Conservation (phyloP, 2,888 invertebrate species). For the Eupithecia inturbata region DNA sequence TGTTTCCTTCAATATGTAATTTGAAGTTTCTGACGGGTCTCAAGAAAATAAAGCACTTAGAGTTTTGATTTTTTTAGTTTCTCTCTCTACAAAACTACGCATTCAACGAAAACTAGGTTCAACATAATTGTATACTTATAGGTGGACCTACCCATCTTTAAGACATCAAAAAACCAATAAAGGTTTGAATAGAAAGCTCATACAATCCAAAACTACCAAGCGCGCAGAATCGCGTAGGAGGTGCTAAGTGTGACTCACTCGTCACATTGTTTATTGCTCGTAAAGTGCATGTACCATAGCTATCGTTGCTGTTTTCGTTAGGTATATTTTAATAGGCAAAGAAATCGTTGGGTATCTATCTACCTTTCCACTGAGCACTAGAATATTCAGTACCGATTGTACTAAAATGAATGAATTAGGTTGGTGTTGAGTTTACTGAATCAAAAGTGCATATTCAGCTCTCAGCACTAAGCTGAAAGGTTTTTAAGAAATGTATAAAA, state of each 20-base stretch:
- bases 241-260: slow-evolving; percentile 44
- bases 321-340: not conserved
- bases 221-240: slow-evolving; percentile 32
- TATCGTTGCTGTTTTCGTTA: not conserved
- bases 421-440: not conserved
- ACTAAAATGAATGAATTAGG: not conserved
- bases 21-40: no score
- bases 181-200: slow-evolving; percentile 6
- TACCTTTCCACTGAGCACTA: not conserved
- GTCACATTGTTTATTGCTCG: slow-evolving; percentile 26
- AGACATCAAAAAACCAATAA: slow-evolving; percentile 10
- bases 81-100: not conserved
- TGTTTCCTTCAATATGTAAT: no score
- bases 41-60: no score
- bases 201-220: slow-evolving; percentile 15
- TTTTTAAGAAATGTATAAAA: not conserved
- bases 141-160: not conserved
- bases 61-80: no score
- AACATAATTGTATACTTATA: not conserved
- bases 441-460: not conserved
- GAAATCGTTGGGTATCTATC: not conserved
- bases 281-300: slow-evolving; percentile 9
- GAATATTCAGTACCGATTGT: not conserved
- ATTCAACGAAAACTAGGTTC: not conserved
- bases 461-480: not conserved